A percentile compares a stretch with the other conserved stretches of the same genome.
Conservation (phyloP, 1,140 invertebrate species). For the Calosoma granatense region DNA sequence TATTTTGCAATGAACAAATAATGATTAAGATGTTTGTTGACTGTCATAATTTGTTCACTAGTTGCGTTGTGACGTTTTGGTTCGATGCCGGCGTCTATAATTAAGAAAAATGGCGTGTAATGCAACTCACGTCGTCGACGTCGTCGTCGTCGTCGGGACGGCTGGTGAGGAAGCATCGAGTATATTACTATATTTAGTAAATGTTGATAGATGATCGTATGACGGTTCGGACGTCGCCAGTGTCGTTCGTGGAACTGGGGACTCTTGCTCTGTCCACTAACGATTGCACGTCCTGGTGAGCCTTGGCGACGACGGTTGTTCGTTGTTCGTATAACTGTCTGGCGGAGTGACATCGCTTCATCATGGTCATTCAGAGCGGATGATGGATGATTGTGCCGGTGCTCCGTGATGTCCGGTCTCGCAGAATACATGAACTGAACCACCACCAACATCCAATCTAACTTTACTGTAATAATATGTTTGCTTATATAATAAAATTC, state of each 20-base stretch:
- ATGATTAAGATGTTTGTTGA: no score
- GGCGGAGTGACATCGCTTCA: constrained; percentile 2
- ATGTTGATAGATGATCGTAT: constrained; percentile 4
- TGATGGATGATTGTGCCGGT: background rate
- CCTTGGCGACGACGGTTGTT: background rate
- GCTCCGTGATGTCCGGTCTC: background rate
- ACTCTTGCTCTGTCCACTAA: background rate
- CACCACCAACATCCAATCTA: background rate
- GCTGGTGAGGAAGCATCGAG: background rate
- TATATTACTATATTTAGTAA: constrained; percentile 6
- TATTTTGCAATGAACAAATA: no score
- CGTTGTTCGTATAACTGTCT: constrained; percentile 8
- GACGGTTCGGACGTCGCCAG: background rate
- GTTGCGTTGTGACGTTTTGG: no score
- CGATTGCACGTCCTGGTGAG: background rate
- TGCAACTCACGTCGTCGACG: background rate
- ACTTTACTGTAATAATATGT: no score
- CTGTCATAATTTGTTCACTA: no score
- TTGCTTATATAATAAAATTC: no score
- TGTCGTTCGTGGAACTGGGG: background rate
- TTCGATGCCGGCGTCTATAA: background rate
- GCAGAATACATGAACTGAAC: background rate
- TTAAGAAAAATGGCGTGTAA: background rate
- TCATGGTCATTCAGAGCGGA: constrained; percentile 3
- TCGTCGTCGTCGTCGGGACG: no score